These are phyloP conservation scores for Steinernema carpocapsae DNA, from an alignment of 2,888 invertebrate genomes.

Conservation along the genomic window DNA sequence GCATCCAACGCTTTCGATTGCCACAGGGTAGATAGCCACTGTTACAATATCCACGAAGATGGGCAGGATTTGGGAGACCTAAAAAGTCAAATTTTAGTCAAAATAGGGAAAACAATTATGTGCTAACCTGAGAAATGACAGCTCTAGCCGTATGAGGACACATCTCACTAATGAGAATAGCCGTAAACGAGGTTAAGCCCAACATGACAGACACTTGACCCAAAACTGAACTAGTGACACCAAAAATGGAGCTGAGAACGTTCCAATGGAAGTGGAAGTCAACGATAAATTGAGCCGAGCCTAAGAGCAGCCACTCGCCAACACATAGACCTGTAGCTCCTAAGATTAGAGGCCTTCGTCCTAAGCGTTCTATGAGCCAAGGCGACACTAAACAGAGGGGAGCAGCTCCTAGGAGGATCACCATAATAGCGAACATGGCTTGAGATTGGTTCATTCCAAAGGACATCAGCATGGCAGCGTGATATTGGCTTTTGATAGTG, in stretches of 20 bases:
- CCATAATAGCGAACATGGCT: slow-evolving; percentile 54
- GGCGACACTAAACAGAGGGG: slow-evolving; percentile 59
- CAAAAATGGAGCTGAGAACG: slow-evolving; percentile 38
- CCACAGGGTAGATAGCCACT: slow-evolving; percentile 56
- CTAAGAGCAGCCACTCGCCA: slow-evolving; percentile 57
- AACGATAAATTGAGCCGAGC: slow-evolving; percentile 51
- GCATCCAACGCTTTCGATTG: slow-evolving; percentile 50
- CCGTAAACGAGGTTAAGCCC: slow-evolving; percentile 60
- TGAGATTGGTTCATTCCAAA: slow-evolving; percentile 55
- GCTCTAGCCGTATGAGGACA: slow-evolving; percentile 62
- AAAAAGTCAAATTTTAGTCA: slow-evolving; percentile 23
- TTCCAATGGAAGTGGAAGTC: slow-evolving; percentile 40
- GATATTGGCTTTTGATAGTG: slow-evolving; percentile 63
- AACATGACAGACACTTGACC: slow-evolving; percentile 59
- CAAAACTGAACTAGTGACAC: slow-evolving; percentile 45
- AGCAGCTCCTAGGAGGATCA: slow-evolving; percentile 50
- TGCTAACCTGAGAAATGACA: slow-evolving; percentile 47
- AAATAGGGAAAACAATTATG: not conserved
- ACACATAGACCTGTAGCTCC: slow-evolving; percentile 52
- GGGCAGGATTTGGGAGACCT: slow-evolving; percentile 61
- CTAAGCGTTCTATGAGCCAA: slow-evolving; percentile 55
- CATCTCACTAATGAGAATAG: slow-evolving; percentile 62
- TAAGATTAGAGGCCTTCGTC: slow-evolving; percentile 60
- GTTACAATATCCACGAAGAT: slow-evolving; percentile 55
- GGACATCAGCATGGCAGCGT: slow-evolving; percentile 54